phyloP scores from a whole-genome alignment of 1,140 invertebrate genomes.

The Leguminivora glycinivorella region DNA sequence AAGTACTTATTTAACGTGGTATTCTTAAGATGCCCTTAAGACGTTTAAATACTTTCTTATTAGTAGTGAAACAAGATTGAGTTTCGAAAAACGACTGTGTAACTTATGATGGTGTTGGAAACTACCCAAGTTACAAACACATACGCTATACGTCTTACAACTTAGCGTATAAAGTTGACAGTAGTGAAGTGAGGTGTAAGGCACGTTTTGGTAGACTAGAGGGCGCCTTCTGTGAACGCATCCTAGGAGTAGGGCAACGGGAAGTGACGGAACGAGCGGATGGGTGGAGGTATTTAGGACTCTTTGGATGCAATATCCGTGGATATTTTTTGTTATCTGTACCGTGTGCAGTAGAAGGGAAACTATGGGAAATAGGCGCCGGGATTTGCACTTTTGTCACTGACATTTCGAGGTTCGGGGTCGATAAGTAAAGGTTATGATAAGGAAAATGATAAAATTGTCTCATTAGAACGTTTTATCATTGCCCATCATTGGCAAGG shows the following conservation, averaged over 20 bases:
- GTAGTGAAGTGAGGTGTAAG: neutral
- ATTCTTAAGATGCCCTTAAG: neutral
- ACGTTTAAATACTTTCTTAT: neutral
- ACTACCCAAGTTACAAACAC: neutral
- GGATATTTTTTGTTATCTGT: neutral
- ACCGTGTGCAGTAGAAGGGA: neutral
- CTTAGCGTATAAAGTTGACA: neutral
- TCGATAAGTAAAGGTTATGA: too few species aligned
- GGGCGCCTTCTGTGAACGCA: conserved; percentile 46
- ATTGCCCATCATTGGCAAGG: too few species aligned
- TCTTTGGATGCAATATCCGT: conserved; percentile 17
- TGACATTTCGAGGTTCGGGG: too few species aligned
- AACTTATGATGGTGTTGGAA: neutral
- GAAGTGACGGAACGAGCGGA: conserved; percentile 21
- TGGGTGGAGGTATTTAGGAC: conserved; percentile 14
- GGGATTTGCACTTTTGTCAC: neutral
- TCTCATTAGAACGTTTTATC: too few species aligned
- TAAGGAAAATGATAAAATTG: too few species aligned
- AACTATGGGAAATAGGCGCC: neutral
- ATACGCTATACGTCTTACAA: neutral
- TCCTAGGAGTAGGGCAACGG: conserved; percentile 32
- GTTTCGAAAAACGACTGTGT: neutral
- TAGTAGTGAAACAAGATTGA: neutral
- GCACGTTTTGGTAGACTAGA: conserved; percentile 37
- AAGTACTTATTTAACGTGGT: neutral